Base-by-base conservation (phyloP, 2,113 vertebrate species). In the Vidua macroura region DNA sequence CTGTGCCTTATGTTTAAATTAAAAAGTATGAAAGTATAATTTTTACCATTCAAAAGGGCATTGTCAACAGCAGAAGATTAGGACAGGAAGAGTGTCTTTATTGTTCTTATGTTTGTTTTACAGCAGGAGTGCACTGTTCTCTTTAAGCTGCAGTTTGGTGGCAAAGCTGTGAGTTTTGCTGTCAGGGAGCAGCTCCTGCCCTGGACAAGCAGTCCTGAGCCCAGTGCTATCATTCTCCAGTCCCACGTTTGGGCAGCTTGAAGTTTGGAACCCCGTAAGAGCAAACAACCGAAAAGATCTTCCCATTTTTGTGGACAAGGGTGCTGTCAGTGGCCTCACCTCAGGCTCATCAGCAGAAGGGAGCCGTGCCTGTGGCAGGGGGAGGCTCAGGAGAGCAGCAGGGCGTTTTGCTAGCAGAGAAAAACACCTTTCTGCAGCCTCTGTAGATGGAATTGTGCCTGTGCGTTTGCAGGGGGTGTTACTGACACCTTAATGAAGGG, bases 291-390 rank as follows among this genome's bases (percentile, higher is more conserved):
- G 4, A 15, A 51, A 63, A 39, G 11, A 10, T 70, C 10, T 37
- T 53, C 46, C 28, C 7, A 0, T 33, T 58, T 53, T 56, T 80
- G 21, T 15, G 0, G 2, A 24, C 16, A 6, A 0, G 14, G n/a
- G 3, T 35, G 28, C 16, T 21, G 15, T 13, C 24, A 24, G 35
- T 25, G 63, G n/a, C 15, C 27, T 33, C n/a, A 7, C 8, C 41
- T 52, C 10, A 3, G 37, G 30, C 46, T 30, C 48, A 8, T 7
- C 27, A 22, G 77, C 43, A 37, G 9, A 24, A 49, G n/a, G 22
- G 51, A 89, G 87, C 0, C 0, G 39, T 69, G 63, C 46, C 55
- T 17, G 20, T 64, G 67, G 44, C 39, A 5, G 15, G 20, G 51
- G 63, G 49, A 27, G 41, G 60, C 69, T 69, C 22, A 8, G 46